These are phyloP conservation scores for Microplitis mediator DNA, from an alignment of 1,140 invertebrate species.

Conservation along the genomic window DNA sequence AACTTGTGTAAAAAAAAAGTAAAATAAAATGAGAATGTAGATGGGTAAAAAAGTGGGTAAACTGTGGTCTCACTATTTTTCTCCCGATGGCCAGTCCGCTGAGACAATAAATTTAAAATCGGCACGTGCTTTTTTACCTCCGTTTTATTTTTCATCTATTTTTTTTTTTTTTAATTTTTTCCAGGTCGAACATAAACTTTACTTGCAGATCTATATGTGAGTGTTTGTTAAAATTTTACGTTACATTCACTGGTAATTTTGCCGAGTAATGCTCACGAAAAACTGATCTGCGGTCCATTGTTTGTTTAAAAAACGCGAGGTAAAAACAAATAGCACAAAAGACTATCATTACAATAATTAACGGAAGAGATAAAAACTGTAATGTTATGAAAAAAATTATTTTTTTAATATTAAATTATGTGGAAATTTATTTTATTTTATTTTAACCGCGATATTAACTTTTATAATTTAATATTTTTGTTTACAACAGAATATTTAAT, in stretches of 20 bases:
- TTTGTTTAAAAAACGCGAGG: too few relatives aligned
- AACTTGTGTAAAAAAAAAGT: background rate
- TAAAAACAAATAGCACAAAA: background rate
- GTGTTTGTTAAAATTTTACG: too few relatives aligned
- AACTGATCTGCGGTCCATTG: too few relatives aligned
- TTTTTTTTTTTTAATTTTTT: background rate
- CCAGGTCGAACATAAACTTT: background rate
- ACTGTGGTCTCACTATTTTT: slow-evolving; percentile 4
- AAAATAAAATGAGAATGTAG: background rate
- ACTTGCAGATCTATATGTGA: background rate
- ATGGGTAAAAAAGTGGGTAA: too few relatives aligned
- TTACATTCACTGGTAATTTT: too few relatives aligned
- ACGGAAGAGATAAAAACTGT: background rate
- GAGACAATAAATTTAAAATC: slow-evolving; percentile 25
- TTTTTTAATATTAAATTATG: too few relatives aligned
- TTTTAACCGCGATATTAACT: too few relatives aligned
- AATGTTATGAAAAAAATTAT: background rate
- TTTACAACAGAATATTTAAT: too few relatives aligned
- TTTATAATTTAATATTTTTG: too few relatives aligned
- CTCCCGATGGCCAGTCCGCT: background rate
- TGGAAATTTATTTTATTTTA: too few relatives aligned
- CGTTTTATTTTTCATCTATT: slow-evolving; percentile 1
- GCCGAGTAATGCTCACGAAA: too few relatives aligned
- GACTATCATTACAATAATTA: background rate
- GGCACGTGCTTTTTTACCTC: slow-evolving; percentile 8